Evolutionary conservation across 2,113 vertebrate species (phyloP), one percentile per base, ranked within the genome.

Genomic region (Esox niger): DNA sequence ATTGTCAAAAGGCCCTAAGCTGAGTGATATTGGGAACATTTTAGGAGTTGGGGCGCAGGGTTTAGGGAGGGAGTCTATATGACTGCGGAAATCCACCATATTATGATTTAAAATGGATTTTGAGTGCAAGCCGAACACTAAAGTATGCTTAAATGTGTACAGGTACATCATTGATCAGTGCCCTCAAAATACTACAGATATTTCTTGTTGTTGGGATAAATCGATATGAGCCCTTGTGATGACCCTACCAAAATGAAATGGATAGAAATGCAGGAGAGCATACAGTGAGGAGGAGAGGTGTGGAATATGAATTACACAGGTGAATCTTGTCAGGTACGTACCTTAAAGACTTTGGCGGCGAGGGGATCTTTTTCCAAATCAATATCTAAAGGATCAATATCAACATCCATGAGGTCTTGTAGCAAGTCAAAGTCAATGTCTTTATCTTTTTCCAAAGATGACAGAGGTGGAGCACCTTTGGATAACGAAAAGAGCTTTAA

Each of bases 311-410:
- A 4, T n/a, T 25, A 32, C 2, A 27, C 20, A 60, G 62, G 68
- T 75, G 74, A 71, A 8, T 60, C 17, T 78, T 49, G 64, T 52
- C 35, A 43, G 38, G 13, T 69, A 76, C 88, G 65, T 96, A 99
- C 97, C 96, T 99, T 99, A 90, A 99, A 98, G 60, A 98, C 97
- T 93, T 99, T 99, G 85, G 97, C 95, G 83, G 97, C 97, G 56
- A 98, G 96, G n/a, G 96, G 96, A 93, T 99, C 97, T 89, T 99
- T 98, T 91, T 98, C 97, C 91, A 98, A 94, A 95, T 99, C 96
- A 92, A 99, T 98, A 95, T 99, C 97, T 93, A 99, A 94, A 92
- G 97, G 97, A 95, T 98, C 96, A 90, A 99, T 98, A 92, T 98
- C 96, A 77, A 98, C 95, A 95, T 99, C 97, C 96, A 98, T 98